Percentiles rank a stretch among this genome's conserved stretches.
phyloP scores from a whole-genome alignment of 2,113 vertebrate species.

The Chrysochloris asiatica region DNA sequence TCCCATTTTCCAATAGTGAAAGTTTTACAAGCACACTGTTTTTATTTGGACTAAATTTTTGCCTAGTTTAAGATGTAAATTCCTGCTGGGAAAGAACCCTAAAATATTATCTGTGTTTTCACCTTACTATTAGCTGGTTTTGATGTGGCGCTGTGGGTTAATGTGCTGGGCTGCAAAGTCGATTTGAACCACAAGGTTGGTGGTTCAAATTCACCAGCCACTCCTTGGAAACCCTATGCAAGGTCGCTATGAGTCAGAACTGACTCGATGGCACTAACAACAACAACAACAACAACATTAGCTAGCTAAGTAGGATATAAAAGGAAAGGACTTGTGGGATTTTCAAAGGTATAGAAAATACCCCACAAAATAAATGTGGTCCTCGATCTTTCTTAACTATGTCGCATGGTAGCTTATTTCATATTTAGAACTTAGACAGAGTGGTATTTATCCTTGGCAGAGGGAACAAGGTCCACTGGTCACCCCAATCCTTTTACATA shows the following conservation, averaged over 20 bases:
- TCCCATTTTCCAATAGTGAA: background rate
- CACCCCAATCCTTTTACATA: background rate
- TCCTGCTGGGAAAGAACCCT: background rate
- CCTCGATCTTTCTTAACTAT: background rate
- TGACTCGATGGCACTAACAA: too few relatives aligned
- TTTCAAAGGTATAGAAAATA: conserved; percentile 42
- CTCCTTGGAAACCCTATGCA: too few relatives aligned
- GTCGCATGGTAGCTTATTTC: background rate
- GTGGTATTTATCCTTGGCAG: background rate
- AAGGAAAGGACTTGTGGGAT: background rate
- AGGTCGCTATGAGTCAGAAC: too few relatives aligned
- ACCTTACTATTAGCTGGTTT: background rate
- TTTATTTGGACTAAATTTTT: background rate
- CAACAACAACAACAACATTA: too few relatives aligned
- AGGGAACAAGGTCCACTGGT: background rate
- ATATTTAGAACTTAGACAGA: background rate
- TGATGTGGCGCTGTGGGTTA: too few relatives aligned
- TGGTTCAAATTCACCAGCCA: too few relatives aligned
- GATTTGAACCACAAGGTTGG: too few relatives aligned
- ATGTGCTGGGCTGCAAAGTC: too few relatives aligned
- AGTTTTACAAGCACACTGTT: background rate
- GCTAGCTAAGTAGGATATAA: background rate
- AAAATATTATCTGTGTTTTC: background rate
- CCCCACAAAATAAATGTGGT: background rate
- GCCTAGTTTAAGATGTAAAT: conserved; percentile 29